Conservation (phyloP, 2,888 invertebrate genomes). For the Chrysolina haemoptera region DNA sequence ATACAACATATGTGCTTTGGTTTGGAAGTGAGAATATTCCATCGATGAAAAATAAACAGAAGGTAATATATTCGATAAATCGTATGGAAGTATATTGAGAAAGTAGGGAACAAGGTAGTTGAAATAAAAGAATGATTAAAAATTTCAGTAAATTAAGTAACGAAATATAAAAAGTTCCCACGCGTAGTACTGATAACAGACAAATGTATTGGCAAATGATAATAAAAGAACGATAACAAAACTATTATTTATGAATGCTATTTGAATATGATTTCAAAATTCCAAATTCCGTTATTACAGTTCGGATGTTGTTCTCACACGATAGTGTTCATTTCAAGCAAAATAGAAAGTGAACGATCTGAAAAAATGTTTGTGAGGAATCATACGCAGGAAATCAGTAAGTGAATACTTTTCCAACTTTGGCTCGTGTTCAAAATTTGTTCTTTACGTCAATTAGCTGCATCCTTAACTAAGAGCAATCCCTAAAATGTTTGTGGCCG, state of each 20-base stretch:
- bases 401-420: no score
- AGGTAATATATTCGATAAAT: neutral
- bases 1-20: neutral
- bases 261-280: neutral
- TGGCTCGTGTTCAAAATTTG: no score
- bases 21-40: neutral
- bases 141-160: neutral
- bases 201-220: constrained; percentile 6
- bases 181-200: neutral
- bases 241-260: neutral
- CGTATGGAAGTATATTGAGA: neutral
- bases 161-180: neutral
- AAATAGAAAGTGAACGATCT: no score
- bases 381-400: no score
- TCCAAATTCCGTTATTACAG: no score
- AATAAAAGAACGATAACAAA: neutral
- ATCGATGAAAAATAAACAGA: neutral
- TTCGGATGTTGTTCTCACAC: no score
- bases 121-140: neutral
- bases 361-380: no score
- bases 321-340: neutral
- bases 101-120: neutral
- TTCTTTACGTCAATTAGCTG: no score
- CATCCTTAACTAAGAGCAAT: no score
- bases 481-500: no score